These are phyloP conservation scores for Callosobruchus maculatus DNA, from an alignment of 2,888 invertebrate genomes.

Conservation along the genomic window DNA sequence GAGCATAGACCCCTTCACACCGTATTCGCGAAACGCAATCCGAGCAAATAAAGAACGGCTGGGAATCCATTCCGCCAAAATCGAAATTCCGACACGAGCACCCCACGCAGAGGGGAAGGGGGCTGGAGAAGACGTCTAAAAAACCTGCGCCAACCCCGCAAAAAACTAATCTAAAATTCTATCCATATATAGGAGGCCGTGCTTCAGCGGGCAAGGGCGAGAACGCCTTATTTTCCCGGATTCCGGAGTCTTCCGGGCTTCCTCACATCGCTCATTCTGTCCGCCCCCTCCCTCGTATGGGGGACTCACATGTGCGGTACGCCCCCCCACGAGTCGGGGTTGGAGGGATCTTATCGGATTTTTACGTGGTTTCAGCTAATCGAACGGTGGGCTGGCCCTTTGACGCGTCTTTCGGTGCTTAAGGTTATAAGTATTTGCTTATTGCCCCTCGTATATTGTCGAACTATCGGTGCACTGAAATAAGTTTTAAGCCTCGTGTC, in stretches of 20 bases:
- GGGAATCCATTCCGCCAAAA: neutral
- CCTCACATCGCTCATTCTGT: constrained; percentile 34
- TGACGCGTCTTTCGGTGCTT: neutral
- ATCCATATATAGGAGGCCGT: neutral
- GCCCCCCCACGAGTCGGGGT: neutral
- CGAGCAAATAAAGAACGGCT: neutral
- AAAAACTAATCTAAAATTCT: neutral
- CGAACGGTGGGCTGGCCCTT: neutral
- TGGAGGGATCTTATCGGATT: neutral
- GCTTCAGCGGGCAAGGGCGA: neutral
- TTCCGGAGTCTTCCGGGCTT: constrained; percentile 14
- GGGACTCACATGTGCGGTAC: neutral
- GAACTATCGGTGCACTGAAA: too few species aligned
- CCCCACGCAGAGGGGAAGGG: neutral
- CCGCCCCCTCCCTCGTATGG: constrained; percentile 29
- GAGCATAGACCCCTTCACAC: neutral
- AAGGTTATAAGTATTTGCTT: too few species aligned
- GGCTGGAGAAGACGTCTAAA: neutral
- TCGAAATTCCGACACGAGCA: neutral
- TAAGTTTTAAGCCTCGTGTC: too few species aligned
- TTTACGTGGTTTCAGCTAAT: neutral
- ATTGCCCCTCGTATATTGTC: too few species aligned
- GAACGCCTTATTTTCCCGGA: constrained; percentile 12
- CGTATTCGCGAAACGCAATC: neutral
- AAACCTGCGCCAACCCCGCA: neutral